Conservation (phyloP, 1,140 invertebrate genomes). For the Chironomus tepperi region DNA sequence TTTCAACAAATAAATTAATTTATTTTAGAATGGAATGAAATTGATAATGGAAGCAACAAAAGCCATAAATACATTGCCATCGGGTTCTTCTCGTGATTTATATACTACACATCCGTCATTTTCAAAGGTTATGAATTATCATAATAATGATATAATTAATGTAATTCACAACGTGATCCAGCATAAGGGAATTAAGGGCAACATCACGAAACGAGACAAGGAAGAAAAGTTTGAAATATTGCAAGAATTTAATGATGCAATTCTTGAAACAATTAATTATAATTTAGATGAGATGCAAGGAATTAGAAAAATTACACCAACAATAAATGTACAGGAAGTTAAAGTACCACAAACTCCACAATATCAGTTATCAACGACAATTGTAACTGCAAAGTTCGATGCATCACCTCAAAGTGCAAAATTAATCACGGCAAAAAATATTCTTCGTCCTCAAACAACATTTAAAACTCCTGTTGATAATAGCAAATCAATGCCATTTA, state of each 20-base stretch:
- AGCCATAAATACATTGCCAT: slow-evolving; percentile 56
- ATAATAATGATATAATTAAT: slow-evolving; percentile 47
- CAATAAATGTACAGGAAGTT: slow-evolving; percentile 39
- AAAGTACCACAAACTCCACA: not conserved
- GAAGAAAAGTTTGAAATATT: slow-evolving; percentile 69
- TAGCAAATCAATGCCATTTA: slow-evolving; percentile 59
- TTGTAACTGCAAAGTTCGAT: slow-evolving; percentile 25
- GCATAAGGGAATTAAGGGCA: slow-evolving; percentile 49
- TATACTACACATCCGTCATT: slow-evolving; percentile 64
- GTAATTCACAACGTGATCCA: slow-evolving; percentile 49
- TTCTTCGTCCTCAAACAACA: slow-evolving; percentile 69
- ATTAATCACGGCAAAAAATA: slow-evolving; percentile 63
- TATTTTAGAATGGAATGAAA: slow-evolving; percentile 46
- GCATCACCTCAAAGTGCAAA: slow-evolving; percentile 38
- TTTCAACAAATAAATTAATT: slow-evolving; percentile 26
- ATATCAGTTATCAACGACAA: not conserved
- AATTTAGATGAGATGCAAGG: slow-evolving; percentile 63
- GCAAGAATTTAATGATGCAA: slow-evolving; percentile 64
- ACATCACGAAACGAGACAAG: slow-evolving; percentile 46
- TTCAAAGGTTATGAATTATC: slow-evolving; percentile 47
- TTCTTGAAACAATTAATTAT: slow-evolving; percentile 71
- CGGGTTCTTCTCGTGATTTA: slow-evolving; percentile 56
- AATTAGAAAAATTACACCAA: slow-evolving; percentile 48
- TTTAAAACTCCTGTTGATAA: slow-evolving; percentile 87
- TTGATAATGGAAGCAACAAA: slow-evolving; percentile 54